Percentiles rank a stretch among this genome's conserved stretches.
Conservation (phyloP, 2,888 invertebrate species). For the Euphydryas editha region DNA sequence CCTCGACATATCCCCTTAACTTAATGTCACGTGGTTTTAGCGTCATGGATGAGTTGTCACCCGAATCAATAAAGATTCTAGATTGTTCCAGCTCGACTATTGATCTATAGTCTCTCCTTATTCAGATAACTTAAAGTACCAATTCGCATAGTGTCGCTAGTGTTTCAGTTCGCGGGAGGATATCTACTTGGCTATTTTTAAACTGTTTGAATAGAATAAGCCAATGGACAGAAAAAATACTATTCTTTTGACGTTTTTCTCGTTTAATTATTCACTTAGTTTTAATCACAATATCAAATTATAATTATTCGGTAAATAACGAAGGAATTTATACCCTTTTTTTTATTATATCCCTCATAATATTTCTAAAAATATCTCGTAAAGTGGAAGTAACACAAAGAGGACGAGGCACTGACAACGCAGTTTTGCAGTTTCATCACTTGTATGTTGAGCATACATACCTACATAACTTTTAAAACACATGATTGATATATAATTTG, state of each 20-base stretch:
- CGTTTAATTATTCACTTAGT: neutral
- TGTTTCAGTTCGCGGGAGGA: constrained; percentile 6
- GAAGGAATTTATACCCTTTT: too few species aligned
- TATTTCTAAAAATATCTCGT: too few species aligned
- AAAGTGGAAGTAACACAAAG: too few species aligned
- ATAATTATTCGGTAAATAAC: too few species aligned
- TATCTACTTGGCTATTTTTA: constrained; percentile 6
- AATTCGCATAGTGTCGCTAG: constrained; percentile 26
- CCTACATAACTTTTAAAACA: neutral
- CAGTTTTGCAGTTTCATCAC: too few species aligned
- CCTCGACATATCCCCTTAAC: constrained; percentile 22
- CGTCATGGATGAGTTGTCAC: constrained; percentile 58
- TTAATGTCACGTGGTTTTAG: constrained; percentile 55
- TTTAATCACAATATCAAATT: neutral
- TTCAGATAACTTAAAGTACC: constrained; percentile 32
- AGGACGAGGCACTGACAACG: too few species aligned
- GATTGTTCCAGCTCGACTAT: constrained; percentile 67
- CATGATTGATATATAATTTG: neutral
- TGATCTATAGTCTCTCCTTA: constrained; percentile 36
- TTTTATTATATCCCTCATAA: too few species aligned
- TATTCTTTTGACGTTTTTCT: neutral
- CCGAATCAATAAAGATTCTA: constrained; percentile 77
- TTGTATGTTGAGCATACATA: neutral
- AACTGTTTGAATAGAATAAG: neutral
- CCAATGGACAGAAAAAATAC: neutral